phyloP scores from a whole-genome alignment of 2,797 vertebrate species.

The Pelodytes ibericus region DNA sequence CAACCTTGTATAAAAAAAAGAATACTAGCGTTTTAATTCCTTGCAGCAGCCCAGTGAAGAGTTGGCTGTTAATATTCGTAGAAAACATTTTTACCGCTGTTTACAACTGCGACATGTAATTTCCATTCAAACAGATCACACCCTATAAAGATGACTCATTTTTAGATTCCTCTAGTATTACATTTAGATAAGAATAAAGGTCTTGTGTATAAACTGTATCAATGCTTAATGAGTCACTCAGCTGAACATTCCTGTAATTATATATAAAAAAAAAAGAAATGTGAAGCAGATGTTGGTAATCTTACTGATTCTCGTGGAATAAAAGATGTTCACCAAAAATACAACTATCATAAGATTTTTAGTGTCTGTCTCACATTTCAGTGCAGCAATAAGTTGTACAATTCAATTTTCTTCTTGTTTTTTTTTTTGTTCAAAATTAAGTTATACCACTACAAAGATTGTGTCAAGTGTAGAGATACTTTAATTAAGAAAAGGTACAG shows the following conservation, averaged over 20 bases:
- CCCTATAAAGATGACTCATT: constrained; percentile 7
- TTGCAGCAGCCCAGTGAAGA: not conserved
- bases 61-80: not conserved
- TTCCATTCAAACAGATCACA: not conserved
- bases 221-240: constrained; percentile 7
- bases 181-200: not conserved
- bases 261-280: not conserved
- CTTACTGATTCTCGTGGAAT: not conserved
- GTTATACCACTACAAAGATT: no score
- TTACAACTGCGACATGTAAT: not conserved
- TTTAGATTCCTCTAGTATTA: not conserved
- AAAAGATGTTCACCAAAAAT: not conserved
- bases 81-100: not conserved
- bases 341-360: no score
- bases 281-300: not conserved
- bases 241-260: not conserved
- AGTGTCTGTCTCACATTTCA: not conserved
- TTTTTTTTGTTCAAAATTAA: not conserved
- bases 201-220: constrained; percentile 2
- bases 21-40: not conserved
- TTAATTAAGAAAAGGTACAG: no score
- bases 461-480: no score
- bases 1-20: no score
- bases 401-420: not conserved
- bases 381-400: no score